Conservation (phyloP, 1,140 invertebrate genomes). For the Frieseomelitta varia region DNA sequence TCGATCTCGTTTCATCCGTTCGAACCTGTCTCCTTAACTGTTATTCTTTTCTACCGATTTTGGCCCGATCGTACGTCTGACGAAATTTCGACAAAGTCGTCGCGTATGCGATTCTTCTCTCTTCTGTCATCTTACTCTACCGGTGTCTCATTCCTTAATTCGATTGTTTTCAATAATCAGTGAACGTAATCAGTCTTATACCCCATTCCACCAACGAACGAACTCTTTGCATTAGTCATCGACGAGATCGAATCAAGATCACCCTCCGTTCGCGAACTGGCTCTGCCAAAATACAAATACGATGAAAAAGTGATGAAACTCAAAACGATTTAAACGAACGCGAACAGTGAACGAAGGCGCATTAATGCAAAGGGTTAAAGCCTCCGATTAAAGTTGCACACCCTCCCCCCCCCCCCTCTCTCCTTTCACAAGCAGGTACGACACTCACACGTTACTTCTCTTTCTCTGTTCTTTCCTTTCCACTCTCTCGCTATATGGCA, state of each 20-base stretch:
- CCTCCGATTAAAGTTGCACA: neutral
- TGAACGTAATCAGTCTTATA: neutral
- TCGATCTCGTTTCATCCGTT: neutral
- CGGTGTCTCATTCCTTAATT: neutral
- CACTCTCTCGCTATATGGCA: conserved; percentile 12
- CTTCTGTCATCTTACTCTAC: neutral
- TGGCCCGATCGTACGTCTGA: neutral
- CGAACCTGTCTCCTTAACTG: neutral
- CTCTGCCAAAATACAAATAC: neutral
- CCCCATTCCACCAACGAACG: neutral
- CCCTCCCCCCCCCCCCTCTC: neutral
- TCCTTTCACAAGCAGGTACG: neutral
- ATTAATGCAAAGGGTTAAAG: conserved; percentile 22
- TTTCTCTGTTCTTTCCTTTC: conserved; percentile 17
- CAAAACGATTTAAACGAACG: neutral
- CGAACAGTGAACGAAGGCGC: neutral
- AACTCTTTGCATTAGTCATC: neutral
- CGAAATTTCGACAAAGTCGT: neutral
- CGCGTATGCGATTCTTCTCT: neutral
- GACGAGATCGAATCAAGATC: too few relatives aligned
- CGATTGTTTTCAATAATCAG: neutral
- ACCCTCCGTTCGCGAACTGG: neutral
- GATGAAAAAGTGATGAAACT: too few relatives aligned
- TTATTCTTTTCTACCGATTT: neutral
- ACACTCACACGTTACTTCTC: conserved; percentile 4